phyloP scores from a whole-genome alignment of 2,113 vertebrate species.

The Petrocephalus microphthalmus region DNA sequence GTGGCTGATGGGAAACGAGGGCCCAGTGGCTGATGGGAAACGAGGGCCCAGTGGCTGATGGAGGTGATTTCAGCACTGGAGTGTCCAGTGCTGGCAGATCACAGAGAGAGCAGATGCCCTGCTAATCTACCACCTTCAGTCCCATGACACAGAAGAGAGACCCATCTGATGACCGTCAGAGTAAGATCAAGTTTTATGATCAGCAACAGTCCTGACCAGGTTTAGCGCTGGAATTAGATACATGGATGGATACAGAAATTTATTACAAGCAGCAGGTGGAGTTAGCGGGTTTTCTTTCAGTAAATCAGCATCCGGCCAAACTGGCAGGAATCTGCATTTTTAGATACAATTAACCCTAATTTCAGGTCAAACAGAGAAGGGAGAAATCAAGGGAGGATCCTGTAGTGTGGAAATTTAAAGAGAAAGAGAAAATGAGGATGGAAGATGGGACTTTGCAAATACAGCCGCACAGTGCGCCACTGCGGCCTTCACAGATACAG shows the following conservation, averaged over 20 bases:
- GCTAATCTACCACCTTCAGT: neutral
- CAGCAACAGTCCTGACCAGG: neutral
- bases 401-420: neutral
- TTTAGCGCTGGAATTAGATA: neutral
- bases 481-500: no score
- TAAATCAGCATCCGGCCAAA: neutral
- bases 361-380: neutral
- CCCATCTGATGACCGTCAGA: neutral
- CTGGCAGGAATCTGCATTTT: neutral
- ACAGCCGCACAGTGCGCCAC: neutral
- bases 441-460: neutral
- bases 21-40: constrained; percentile 29
- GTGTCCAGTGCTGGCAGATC: neutral
- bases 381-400: neutral
- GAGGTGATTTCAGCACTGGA: neutral
- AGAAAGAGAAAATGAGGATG: neutral
- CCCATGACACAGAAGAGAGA: neutral
- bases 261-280: neutral
- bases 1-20: constrained; percentile 29
- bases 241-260: neutral
- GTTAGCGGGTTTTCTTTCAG: neutral
- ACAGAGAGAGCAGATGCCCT: neutral
- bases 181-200: neutral
- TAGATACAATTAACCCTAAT: neutral
- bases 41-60: neutral